These are phyloP conservation scores for Drosophila monieri DNA, from an alignment of 2,888 invertebrate genomes.

Conservation along the genomic window DNA sequence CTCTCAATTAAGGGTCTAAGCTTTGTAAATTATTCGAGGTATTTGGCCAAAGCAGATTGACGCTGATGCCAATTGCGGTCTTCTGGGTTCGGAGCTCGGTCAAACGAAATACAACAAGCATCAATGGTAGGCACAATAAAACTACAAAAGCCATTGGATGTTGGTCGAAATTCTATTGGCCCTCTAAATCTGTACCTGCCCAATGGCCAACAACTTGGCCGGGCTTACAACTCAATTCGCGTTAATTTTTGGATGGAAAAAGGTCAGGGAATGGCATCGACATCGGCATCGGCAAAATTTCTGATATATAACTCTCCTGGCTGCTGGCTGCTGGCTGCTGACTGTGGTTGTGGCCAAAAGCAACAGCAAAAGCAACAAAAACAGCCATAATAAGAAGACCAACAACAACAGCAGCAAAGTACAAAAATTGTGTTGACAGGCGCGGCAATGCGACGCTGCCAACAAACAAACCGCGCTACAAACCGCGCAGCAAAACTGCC, in stretches of 20 bases:
- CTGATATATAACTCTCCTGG: slow-evolving; percentile 42
- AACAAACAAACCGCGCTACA: slow-evolving; percentile 78
- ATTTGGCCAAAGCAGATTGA: slow-evolving; percentile 26
- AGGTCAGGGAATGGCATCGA: slow-evolving; percentile 5
- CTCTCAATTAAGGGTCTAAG: slow-evolving; percentile 4
- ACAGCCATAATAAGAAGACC: not conserved
- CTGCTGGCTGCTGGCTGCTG: slow-evolving; percentile 25
- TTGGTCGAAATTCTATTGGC: slow-evolving; percentile 43
- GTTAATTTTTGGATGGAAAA: slow-evolving; percentile 61
- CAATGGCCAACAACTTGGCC: slow-evolving; percentile 30
- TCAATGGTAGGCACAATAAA: slow-evolving; percentile 1
- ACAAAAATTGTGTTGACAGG: slow-evolving; percentile 73
- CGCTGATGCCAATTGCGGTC: slow-evolving; percentile 31
- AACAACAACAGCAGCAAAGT: slow-evolving; percentile 10
- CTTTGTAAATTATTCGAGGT: slow-evolving; percentile 10
- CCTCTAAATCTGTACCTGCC: slow-evolving; percentile 51
- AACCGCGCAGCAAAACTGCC: slow-evolving; percentile 75
- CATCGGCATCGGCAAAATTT: slow-evolving; percentile 35
- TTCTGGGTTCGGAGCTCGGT: slow-evolving; percentile 16
- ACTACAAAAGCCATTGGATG: slow-evolving; percentile 8
- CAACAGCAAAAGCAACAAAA: slow-evolving; percentile 11
- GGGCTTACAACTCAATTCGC: slow-evolving; percentile 64
- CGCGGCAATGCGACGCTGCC: slow-evolving; percentile 70
- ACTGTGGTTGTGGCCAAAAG: slow-evolving; percentile 37
- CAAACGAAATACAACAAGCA: not conserved